Evolutionary conservation across 1,140 invertebrate genomes (phyloP).

Genomic region (Stenopsyche tienmushanensis): DNA sequence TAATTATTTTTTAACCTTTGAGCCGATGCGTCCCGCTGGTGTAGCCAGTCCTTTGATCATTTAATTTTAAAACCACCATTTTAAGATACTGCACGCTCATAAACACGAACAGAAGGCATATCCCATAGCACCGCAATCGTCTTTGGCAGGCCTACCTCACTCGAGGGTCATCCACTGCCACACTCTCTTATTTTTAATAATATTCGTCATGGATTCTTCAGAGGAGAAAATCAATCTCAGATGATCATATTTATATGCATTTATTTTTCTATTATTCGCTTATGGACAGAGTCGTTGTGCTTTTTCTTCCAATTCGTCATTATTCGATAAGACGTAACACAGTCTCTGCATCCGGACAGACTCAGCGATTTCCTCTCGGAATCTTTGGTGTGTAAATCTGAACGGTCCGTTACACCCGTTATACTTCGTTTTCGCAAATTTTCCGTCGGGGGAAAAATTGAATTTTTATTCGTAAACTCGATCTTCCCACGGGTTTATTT

Average conservation of each 20-base stretch:
- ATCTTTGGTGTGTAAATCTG: slow-evolving; percentile 16
- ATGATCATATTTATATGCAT: too few species aligned
- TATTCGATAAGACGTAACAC: too few species aligned
- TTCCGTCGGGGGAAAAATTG: not conserved
- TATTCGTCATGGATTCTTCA: too few species aligned
- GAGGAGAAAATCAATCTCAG: too few species aligned
- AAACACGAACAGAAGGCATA: too few species aligned
- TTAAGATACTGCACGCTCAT: not conserved
- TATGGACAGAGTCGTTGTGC: too few species aligned
- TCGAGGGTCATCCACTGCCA: too few species aligned
- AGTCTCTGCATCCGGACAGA: not conserved
- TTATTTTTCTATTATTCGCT: too few species aligned
- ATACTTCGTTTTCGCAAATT: not conserved
- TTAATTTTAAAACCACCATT: not conserved
- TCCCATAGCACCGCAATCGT: not conserved
- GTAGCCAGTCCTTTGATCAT: slow-evolving; percentile 6
- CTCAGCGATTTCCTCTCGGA: slow-evolving; percentile 11
- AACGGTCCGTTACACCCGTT: slow-evolving; percentile 17
- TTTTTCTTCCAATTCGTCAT: too few species aligned
- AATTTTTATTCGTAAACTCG: not conserved
- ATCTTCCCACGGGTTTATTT: too few species aligned
- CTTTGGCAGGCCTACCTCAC: too few species aligned
- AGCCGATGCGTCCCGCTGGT: slow-evolving; percentile 12
- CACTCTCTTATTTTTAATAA: too few species aligned
- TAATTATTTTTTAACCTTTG: slow-evolving; percentile 35